Conservation (phyloP, 2,113 vertebrate species). For the Sclerurus mexicanus region DNA sequence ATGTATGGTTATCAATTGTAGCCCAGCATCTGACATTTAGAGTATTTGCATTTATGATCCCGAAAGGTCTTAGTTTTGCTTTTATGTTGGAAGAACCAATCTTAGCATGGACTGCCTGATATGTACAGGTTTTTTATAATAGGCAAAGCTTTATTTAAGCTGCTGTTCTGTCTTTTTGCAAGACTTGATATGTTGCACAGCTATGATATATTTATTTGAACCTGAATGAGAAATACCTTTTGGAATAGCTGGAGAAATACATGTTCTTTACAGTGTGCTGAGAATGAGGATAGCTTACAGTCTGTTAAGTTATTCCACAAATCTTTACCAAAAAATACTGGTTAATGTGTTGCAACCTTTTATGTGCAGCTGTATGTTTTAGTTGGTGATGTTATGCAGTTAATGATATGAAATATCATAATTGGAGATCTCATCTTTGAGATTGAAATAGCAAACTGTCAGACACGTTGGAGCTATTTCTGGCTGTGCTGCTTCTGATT, state of each 20-base stretch:
- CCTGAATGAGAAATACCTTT: background rate
- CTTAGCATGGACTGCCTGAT: background rate
- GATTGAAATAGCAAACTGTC: conserved; percentile 12
- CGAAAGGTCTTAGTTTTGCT: background rate
- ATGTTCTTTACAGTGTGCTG: background rate
- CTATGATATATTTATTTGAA: background rate
- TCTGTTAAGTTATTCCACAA: background rate
- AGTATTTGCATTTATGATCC: background rate
- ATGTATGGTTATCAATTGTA: background rate
- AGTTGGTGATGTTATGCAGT: background rate
- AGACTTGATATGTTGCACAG: background rate
- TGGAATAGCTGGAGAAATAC: background rate
- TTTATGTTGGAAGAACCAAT: background rate
- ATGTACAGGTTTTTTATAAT: background rate
- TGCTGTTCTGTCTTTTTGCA: background rate
- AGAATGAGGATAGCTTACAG: background rate
- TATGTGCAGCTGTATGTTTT: background rate
- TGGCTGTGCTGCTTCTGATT: conserved; percentile 28
- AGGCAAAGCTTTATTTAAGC: background rate
- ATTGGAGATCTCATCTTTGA: background rate
- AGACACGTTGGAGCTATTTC: background rate
- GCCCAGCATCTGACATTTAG: background rate
- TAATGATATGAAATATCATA: background rate
- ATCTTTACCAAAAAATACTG: background rate
- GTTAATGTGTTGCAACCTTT: background rate